Conservation (phyloP, 2,888 invertebrate species). For the Actias luna region DNA sequence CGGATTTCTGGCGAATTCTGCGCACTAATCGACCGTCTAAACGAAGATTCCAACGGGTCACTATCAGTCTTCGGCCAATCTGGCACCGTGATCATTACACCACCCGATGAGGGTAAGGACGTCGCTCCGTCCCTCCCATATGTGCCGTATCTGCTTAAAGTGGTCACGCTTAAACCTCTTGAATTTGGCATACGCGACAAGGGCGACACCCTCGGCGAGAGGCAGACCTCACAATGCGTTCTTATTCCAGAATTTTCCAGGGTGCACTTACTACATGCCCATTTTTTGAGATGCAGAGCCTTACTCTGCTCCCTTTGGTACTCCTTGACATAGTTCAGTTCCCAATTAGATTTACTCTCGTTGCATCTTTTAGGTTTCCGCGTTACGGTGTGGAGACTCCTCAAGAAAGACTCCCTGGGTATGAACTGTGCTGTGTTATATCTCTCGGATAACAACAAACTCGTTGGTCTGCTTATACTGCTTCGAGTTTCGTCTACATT, state of each 20-base stretch:
- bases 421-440: constrained; percentile 54
- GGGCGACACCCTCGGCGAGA: constrained; percentile 83
- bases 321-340: constrained; percentile 72
- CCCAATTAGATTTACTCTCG: constrained; percentile 76
- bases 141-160: constrained; percentile 69
- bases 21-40: constrained; percentile 67
- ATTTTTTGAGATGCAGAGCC: constrained; percentile 75
- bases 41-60: constrained; percentile 54
- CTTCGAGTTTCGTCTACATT: constrained; percentile 71
- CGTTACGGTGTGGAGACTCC: constrained; percentile 72
- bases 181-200: constrained; percentile 65
- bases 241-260: constrained; percentile 85
- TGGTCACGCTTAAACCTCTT: constrained; percentile 71
- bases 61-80: constrained; percentile 79
- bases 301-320: constrained; percentile 72
- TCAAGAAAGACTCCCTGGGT: constrained; percentile 69
- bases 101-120: constrained; percentile 76
- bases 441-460: constrained; percentile 81
- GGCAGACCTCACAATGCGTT: constrained; percentile 88
- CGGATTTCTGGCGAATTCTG: constrained; percentile 74
- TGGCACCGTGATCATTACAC: constrained; percentile 84
- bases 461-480: constrained; percentile 80
- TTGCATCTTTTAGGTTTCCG: constrained; percentile 72
- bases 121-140: constrained; percentile 65
- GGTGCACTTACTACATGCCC: constrained; percentile 89